Conservation (phyloP, 2,888 invertebrate species). For the Sicus ferrugineus region DNA sequence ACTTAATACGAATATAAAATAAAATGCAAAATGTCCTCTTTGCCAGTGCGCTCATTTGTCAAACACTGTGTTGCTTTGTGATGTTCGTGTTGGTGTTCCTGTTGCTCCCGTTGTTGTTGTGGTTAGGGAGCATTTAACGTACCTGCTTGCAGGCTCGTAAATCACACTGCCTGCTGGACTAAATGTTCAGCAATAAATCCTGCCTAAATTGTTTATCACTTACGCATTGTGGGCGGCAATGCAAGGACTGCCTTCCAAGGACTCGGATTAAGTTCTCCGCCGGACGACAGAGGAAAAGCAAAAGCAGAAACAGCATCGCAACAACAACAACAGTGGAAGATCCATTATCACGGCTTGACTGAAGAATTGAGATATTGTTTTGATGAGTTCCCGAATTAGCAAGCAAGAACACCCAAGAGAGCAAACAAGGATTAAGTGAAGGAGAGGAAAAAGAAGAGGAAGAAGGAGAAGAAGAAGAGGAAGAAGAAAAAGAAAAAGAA, state of each 20-base stretch:
- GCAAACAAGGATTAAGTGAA: no score
- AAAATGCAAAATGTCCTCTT: slow-evolving; percentile 20
- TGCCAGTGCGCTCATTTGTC: slow-evolving; percentile 24
- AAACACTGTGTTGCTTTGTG: slow-evolving; percentile 15
- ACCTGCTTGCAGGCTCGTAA: slow-evolving; percentile 45
- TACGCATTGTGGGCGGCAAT: slow-evolving; percentile 12
- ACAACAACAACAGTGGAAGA: background rate
- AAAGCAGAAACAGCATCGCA: background rate
- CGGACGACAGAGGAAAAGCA: background rate
- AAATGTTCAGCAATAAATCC: slow-evolving; percentile 47
- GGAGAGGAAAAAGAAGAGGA: no score
- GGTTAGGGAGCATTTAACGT: slow-evolving; percentile 46
- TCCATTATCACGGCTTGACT: slow-evolving; percentile 44
- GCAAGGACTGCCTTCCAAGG: background rate
- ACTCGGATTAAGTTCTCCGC: background rate
- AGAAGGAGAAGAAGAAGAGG: no score
- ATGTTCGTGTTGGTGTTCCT: slow-evolving; percentile 21
- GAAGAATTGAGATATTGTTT: slow-evolving; percentile 41
- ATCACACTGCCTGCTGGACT: slow-evolving; percentile 40
- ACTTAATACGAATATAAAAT: background rate
- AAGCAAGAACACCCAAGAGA: no score
- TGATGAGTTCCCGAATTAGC: slow-evolving; percentile 25
- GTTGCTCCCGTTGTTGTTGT: slow-evolving; percentile 30
- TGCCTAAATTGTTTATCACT: slow-evolving; percentile 47
- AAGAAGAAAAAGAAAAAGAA: no score